phyloP scores from a whole-genome alignment of 2,888 invertebrate species.

The Megastigmus dorsalis region DNA sequence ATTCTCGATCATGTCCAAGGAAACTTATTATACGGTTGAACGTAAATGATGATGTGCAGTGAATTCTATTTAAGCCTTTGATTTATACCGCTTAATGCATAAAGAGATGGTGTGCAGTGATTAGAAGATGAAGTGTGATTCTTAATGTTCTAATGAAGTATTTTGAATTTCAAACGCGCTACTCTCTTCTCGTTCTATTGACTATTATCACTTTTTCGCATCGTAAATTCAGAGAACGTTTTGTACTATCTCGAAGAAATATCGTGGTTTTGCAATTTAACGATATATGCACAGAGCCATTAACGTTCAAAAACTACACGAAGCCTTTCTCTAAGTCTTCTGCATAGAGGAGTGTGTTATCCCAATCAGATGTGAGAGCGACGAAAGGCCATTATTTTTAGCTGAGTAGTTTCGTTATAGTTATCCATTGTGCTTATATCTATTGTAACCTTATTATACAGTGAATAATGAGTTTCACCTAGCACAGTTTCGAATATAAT shows the following conservation, averaged over 20 bases:
- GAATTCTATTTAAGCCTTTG: too few species aligned
- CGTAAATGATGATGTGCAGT: too few species aligned
- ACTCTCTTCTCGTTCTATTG: background rate
- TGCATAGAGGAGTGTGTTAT: background rate
- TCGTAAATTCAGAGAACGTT: too few species aligned
- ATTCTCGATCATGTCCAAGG: too few species aligned
- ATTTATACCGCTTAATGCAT: too few species aligned
- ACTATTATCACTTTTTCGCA: background rate
- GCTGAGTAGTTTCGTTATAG: too few species aligned
- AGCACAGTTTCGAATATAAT: too few species aligned
- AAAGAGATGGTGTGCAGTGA: background rate
- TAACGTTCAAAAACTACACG: constrained; percentile 21
- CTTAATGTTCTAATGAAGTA: background rate
- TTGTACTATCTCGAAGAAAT: background rate
- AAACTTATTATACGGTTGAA: too few species aligned
- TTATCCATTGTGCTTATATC: too few species aligned
- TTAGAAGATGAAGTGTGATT: background rate
- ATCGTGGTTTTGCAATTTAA: constrained; percentile 14
- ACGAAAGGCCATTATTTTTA: constrained; percentile 26
- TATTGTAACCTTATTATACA: too few species aligned
- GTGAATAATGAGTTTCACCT: too few species aligned
- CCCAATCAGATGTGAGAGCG: constrained; percentile 22
- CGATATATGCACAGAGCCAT: background rate
- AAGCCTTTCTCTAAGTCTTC: constrained; percentile 4
- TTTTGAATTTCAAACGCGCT: background rate